Evolutionary conservation across 2,113 vertebrate species (phyloP).

Genomic region (Calypte anna): DNA sequence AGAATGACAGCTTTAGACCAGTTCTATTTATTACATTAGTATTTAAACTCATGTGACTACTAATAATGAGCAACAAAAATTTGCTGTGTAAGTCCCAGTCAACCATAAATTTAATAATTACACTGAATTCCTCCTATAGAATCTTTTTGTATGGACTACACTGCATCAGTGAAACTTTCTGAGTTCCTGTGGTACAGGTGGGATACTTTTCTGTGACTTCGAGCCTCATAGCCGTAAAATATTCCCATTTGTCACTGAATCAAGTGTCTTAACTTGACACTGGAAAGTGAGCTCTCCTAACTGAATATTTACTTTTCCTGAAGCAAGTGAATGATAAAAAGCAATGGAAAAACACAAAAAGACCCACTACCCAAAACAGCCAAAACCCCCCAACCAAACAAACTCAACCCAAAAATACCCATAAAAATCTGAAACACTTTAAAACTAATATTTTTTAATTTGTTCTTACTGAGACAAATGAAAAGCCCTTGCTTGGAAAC

Average conservation of each 20-base stretch:
- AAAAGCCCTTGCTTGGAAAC: not conserved
- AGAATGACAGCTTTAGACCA: not conserved
- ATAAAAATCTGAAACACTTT: not conserved
- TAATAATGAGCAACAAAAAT: not conserved
- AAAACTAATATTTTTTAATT: not conserved
- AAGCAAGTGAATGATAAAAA: not conserved
- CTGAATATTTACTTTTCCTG: not conserved
- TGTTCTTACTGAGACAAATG: not conserved
- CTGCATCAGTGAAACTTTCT: not conserved
- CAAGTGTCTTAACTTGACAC: not conserved
- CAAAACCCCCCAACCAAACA: accelerated
- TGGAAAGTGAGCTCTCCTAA: not conserved
- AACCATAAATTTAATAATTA: not conserved
- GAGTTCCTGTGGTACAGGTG: not conserved
- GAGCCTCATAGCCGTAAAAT: not conserved
- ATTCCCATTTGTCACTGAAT: not conserved
- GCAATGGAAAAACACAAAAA: not conserved
- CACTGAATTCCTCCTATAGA: not conserved
- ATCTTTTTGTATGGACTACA: not conserved
- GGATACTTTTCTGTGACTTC: not conserved
- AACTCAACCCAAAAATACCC: accelerated
- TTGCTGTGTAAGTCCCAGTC: not conserved
- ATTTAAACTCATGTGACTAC: not conserved
- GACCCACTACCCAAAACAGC: accelerated
- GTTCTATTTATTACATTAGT: not conserved